phyloP scores from a whole-genome alignment of 2,113 vertebrate genomes.

The Oplegnathus fasciatus region DNA sequence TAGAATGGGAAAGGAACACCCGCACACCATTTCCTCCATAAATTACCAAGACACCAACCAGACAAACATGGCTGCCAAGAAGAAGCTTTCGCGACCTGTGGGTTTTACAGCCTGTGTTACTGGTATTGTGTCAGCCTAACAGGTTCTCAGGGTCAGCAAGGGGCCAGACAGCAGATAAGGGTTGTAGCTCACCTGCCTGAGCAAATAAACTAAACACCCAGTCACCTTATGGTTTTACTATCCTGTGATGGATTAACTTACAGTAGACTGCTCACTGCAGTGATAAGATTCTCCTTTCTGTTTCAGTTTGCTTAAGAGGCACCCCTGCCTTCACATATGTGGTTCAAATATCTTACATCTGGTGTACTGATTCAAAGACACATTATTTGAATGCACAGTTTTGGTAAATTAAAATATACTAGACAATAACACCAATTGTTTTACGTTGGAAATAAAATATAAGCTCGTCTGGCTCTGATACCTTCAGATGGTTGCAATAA shows the following conservation, averaged over 20 bases:
- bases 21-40: constrained; percentile 54
- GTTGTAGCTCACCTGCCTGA: constrained; percentile 32
- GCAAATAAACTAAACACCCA: constrained; percentile 31
- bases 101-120: constrained; percentile 52
- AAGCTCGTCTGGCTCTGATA: constrained; percentile 34
- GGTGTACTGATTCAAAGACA: not conserved
- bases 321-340: not conserved
- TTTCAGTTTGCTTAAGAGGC: constrained; percentile 9
- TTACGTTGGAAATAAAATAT: constrained; percentile 23
- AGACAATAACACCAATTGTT: not conserved
- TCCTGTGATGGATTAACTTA: constrained; percentile 47
- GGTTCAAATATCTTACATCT: not conserved
- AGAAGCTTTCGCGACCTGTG: constrained; percentile 22
- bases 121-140: constrained; percentile 45
- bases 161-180: constrained; percentile 53
- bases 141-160: constrained; percentile 45
- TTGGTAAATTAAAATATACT: not conserved
- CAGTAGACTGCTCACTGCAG: constrained; percentile 31
- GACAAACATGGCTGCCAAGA: constrained; percentile 48
- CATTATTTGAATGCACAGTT: not conserved
- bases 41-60: constrained; percentile 51
- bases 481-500: constrained; percentile 67
- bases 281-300: constrained; percentile 28
- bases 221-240: constrained; percentile 18
- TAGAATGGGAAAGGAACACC: constrained; percentile 49